These are phyloP conservation scores for Heliconius hermathena DNA, from an alignment of 1,140 invertebrate genomes.

Conservation along the genomic window DNA sequence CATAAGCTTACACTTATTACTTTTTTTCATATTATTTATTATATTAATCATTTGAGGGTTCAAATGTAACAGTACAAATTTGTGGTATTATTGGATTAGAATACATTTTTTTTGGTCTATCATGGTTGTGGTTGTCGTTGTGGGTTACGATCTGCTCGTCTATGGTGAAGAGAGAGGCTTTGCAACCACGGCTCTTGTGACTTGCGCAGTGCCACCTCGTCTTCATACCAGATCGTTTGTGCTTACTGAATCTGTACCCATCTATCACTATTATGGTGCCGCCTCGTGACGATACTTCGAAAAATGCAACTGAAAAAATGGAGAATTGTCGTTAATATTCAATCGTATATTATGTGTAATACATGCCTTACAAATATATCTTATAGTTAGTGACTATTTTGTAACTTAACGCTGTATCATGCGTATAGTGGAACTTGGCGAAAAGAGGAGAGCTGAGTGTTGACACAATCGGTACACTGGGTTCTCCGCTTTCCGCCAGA, in stretches of 20 bases:
- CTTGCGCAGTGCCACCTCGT: conserved; percentile 53
- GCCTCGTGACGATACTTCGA: conserved; percentile 27
- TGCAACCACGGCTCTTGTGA: conserved; percentile 45
- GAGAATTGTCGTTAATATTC: background rate
- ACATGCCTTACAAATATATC: too few species aligned
- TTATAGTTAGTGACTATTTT: background rate
- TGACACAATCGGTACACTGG: too few species aligned
- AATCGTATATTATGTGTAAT: too few species aligned
- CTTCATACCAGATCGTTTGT: conserved; percentile 39
- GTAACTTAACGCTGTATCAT: background rate
- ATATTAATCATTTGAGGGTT: too few species aligned
- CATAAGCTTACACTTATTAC: too few species aligned
- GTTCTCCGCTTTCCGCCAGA: too few species aligned
- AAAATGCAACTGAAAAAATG: conserved; percentile 24
- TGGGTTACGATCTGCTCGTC: conserved; percentile 21
- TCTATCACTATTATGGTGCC: conserved; percentile 46
- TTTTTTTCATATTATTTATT: too few species aligned
- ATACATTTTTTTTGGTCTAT: background rate
- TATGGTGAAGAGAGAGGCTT: conserved; percentile 44
- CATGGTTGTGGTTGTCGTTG: conserved; percentile 26
- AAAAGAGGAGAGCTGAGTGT: background rate
- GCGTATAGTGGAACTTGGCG: background rate
- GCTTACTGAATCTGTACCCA: conserved; percentile 48
- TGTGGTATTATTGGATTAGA: background rate
- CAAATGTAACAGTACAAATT: background rate